Percentiles rank a stretch among this genome's conserved stretches.
Conservation (phyloP, 2,113 vertebrate species). For the Microtus montanus region DNA sequence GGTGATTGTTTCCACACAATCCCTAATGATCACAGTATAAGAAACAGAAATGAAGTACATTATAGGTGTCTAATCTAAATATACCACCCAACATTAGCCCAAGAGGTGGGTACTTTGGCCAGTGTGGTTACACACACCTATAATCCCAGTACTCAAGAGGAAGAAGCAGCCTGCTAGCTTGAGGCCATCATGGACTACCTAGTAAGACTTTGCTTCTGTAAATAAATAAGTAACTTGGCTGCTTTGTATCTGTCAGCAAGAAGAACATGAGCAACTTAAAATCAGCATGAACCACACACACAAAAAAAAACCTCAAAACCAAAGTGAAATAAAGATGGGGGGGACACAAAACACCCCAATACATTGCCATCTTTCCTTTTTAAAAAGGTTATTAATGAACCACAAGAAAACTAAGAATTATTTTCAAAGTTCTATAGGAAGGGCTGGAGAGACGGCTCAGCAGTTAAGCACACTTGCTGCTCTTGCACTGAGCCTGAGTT, state of each 20-base stretch:
- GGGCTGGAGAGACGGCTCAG: neutral
- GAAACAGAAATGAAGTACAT: constrained; percentile 19
- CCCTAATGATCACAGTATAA: neutral
- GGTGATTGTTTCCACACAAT: neutral
- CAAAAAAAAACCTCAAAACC: neutral
- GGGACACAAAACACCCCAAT: neutral
- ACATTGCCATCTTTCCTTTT: neutral
- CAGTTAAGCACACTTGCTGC: neutral
- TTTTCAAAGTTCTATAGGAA: neutral
- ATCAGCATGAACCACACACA: neutral
- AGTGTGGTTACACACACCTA: neutral
- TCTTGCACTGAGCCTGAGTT: neutral
- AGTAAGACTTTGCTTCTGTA: neutral
- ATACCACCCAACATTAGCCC: neutral
- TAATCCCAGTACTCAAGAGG: neutral
- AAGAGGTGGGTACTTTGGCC: neutral
- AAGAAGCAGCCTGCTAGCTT: no score
- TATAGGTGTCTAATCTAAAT: constrained; percentile 29
- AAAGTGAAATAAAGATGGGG: constrained; percentile 22
- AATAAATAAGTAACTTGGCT: neutral
- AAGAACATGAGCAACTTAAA: constrained; percentile 6
- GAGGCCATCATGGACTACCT: neutral
- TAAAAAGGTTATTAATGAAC: neutral
- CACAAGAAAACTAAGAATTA: neutral
- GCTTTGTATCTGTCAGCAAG: neutral